Evolutionary conservation across 2,888 invertebrate genomes (phyloP), one percentile per base, ranked within the genome.

Genomic region (Gerris lacustris): DNA sequence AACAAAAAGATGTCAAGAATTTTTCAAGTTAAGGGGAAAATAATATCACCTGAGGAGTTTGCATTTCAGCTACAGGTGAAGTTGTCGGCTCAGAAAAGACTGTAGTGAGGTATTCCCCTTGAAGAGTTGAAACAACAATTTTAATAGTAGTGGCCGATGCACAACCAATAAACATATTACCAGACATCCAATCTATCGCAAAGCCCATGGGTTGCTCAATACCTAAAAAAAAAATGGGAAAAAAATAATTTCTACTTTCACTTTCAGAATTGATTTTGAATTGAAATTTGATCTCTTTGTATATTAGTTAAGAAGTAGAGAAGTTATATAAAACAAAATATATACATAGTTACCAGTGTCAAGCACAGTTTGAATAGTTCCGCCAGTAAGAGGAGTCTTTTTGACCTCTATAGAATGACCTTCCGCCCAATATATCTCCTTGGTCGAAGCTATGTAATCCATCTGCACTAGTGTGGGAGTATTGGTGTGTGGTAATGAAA

Each of bases 101-200:
- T 75, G 81, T 80, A 0, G 86, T 83, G 45, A 87, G 84, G 78
- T 84, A 89, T 79, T 90, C 88, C 5, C 92, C 94, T 74, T 85
- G 84, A 69, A 91, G 81, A 77, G 87, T 89, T 74, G 87, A 86
- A 0, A 86, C 92, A 70, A 86, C 82, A 74, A 94, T 90, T 75
- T 72, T 75, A 68, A 73, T 72, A 63, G 47, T 73, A 66, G 62
- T 66, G 66, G 71, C 64, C 9, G 86, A 84, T 72, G 81, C 82
- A 0, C 87, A 85, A 0, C 88, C 86, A 79, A 92, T 87, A 81
- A 89, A 91, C 80, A 92, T 83, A 78, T 90, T 84, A 67, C 86
- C 83, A 17, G 91, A 89, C 72, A 90, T 85, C 90, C 91, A 91
- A 82, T 94, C 93, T 72, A 94, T 84, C 62, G 91, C 91, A 78